Conservation (phyloP, 2,888 invertebrate genomes). For the Papilio elwesi region DNA sequence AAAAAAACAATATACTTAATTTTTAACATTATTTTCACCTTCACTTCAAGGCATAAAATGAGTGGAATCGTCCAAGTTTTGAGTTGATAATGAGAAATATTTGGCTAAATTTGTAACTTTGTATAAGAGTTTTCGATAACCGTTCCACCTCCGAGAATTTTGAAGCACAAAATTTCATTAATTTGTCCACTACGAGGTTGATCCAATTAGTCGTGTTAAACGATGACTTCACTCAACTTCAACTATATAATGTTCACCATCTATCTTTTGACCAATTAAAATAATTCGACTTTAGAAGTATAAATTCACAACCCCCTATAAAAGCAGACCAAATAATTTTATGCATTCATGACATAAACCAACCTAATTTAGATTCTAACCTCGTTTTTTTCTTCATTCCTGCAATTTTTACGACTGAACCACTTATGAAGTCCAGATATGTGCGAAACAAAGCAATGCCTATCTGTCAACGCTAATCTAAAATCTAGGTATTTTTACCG, state of each 20-base stretch:
- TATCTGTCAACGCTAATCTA: constrained; percentile 45
- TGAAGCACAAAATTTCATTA: too few relatives aligned
- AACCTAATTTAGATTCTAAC: constrained; percentile 76
- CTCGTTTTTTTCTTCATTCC: constrained; percentile 62
- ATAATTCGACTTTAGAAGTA: constrained; percentile 36
- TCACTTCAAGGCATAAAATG: too few relatives aligned
- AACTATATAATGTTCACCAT: neutral
- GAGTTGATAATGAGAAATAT: too few relatives aligned
- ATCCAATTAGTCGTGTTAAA: constrained; percentile 1
- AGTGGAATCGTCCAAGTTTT: too few relatives aligned
- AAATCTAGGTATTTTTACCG: constrained; percentile 41
- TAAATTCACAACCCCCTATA: neutral
- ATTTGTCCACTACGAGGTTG: neutral
- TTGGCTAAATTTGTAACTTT: too few relatives aligned
- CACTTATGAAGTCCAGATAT: constrained; percentile 55
- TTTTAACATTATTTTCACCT: too few relatives aligned
- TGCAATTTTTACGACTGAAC: constrained; percentile 44
- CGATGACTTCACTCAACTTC: constrained; percentile 5
- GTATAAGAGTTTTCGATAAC: too few relatives aligned
- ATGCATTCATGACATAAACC: constrained; percentile 64
- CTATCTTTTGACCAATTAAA: neutral
- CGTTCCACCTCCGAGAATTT: too few relatives aligned
- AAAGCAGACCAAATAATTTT: constrained; percentile 16
- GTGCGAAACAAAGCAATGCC: constrained; percentile 51
- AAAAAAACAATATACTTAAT: too few relatives aligned